A percentile compares a stretch with the other conserved stretches of the same genome.
These are phyloP conservation scores for Dryobotodes eremita DNA, from an alignment of 2,888 invertebrate genomes.

Conservation along the genomic window DNA sequence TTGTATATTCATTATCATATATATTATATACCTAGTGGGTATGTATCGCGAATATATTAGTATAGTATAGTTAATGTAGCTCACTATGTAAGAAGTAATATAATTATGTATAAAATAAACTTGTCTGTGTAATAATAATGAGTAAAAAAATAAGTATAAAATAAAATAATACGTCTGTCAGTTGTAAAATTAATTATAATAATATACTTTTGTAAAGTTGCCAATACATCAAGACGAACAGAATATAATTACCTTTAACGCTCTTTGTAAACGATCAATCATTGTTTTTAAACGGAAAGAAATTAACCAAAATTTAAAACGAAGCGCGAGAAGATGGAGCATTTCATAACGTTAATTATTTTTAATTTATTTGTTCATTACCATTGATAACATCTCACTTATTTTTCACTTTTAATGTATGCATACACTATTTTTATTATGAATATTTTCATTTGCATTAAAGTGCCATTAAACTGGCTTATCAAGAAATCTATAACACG, in stretches of 20 bases:
- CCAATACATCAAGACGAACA: slow-evolving; percentile 20
- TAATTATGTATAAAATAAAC: background rate
- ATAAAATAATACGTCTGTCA: background rate
- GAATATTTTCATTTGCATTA: slow-evolving; percentile 17
- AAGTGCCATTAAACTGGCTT: background rate
- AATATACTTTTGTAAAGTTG: slow-evolving; percentile 26
- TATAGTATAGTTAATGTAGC: background rate
- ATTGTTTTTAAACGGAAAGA: slow-evolving; percentile 38
- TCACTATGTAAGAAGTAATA: background rate
- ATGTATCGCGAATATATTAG: background rate
- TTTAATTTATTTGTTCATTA: slow-evolving; percentile 48
- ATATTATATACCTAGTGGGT: background rate
- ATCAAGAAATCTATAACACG: slow-evolving; percentile 8
- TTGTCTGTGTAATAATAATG: background rate
- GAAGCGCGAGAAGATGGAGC: slow-evolving; percentile 17
- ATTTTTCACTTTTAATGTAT: slow-evolving; percentile 29
- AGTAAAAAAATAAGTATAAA: background rate
- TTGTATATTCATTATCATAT: slow-evolving; percentile 7
- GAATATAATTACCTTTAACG: slow-evolving; percentile 24
- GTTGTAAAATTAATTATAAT: background rate
- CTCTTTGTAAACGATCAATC: slow-evolving; percentile 49
- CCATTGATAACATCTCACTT: slow-evolving; percentile 36
- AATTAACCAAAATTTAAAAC: slow-evolving; percentile 35
- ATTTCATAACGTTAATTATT: slow-evolving; percentile 38
- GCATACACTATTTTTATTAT: background rate